Evolutionary conservation across 2,113 vertebrate species (phyloP).

Genomic region (Crypturellus undulatus): DNA sequence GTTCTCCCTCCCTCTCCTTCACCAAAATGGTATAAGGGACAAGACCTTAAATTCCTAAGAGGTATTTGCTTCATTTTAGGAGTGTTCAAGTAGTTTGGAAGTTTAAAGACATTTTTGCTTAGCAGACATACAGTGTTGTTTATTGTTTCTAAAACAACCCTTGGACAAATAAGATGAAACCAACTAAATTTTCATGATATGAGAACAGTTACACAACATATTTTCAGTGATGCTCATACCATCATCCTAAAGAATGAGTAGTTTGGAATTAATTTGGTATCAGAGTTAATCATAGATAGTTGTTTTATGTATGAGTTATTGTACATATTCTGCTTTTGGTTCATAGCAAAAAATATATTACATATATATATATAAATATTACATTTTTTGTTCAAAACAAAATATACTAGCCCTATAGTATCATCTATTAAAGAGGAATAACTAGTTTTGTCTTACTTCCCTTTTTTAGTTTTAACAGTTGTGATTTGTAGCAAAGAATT

Average conservation of each 20-base stretch:
- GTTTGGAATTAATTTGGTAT: neutral
- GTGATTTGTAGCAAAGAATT: neutral
- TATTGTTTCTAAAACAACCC: neutral
- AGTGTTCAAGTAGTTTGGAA: neutral
- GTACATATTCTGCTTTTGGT: neutral
- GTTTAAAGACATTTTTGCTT: neutral
- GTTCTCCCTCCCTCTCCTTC: neutral
- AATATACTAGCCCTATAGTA: neutral
- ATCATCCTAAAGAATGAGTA: neutral
- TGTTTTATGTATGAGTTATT: neutral
- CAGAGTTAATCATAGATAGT: neutral
- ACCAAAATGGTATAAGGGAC: neutral
- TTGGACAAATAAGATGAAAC: accelerated
- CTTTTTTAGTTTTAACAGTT: neutral
- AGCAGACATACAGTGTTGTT: neutral
- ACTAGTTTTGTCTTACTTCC: neutral
- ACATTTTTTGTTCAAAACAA: neutral
- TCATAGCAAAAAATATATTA: neutral
- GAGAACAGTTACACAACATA: neutral
- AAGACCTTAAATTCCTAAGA: neutral
- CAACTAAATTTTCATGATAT: neutral
- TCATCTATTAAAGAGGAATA: neutral
- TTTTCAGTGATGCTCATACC: neutral
- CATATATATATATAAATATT: too few relatives aligned
- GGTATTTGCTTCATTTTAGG: neutral